Evolutionary conservation across 2,888 invertebrate species (phyloP).

Genomic region (Rhagonycha lutea): DNA sequence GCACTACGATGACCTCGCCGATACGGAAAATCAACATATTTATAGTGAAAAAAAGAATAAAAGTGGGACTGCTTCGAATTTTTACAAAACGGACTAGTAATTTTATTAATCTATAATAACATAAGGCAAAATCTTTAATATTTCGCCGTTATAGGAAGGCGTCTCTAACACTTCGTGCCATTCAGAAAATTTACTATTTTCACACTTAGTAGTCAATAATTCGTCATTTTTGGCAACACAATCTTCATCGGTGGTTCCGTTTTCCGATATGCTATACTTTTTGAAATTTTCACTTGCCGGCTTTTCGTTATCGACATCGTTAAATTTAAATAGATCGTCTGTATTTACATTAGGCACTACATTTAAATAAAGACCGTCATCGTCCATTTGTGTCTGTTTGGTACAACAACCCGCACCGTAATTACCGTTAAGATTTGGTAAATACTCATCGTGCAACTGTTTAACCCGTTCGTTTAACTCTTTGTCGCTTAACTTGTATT

Average conservation of each 20-base stretch:
- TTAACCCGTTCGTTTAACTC: constrained; percentile 57
- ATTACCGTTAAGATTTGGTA: constrained; percentile 51
- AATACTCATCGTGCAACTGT: constrained; percentile 52
- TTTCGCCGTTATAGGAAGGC: constrained; percentile 75
- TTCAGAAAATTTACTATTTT: constrained; percentile 71
- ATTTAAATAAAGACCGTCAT: constrained; percentile 47
- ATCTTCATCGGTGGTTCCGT: constrained; percentile 2
- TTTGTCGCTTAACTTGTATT: constrained; percentile 57
- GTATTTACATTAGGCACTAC: constrained; percentile 56
- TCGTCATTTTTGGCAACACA: constrained; percentile 29
- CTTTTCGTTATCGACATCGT: constrained; percentile 40
- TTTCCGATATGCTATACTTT: constrained; percentile 53
- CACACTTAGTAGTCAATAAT: constrained; percentile 36
- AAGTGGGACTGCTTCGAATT: constrained; percentile 19
- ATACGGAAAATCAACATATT: background rate
- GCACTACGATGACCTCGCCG: background rate
- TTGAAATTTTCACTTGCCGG: constrained; percentile 49
- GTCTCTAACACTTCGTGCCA: constrained; percentile 88
- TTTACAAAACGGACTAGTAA: constrained; percentile 37
- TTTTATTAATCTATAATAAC: constrained; percentile 85
- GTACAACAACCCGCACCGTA: constrained; percentile 33
- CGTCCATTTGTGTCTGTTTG: constrained; percentile 15
- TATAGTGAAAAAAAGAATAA: background rate
- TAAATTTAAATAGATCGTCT: constrained; percentile 46
- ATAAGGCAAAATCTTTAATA: constrained; percentile 92